These are phyloP conservation scores for Neosalanx taihuensis DNA, from an alignment of 2,797 vertebrate genomes.

Conservation along the genomic window DNA sequence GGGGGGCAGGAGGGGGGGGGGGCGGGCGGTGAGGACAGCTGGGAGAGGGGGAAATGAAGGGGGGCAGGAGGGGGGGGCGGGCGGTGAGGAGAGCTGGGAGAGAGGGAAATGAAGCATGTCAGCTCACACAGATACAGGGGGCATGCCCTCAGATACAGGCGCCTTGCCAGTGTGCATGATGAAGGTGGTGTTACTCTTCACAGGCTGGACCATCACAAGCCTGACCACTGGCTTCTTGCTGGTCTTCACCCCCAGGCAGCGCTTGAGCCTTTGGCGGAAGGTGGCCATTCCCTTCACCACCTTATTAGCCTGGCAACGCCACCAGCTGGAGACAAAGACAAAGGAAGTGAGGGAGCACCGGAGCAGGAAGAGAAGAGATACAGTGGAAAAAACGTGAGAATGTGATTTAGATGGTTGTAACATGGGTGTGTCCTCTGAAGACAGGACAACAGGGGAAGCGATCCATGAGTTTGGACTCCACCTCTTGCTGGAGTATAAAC, in stretches of 20 bases:
- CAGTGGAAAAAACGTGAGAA: not conserved
- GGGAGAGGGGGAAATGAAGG: not conserved
- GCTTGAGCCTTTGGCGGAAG: constrained; percentile 12
- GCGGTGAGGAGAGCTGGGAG: too few relatives aligned
- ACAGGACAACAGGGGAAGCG: too few relatives aligned
- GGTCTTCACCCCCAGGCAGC: constrained; percentile 12
- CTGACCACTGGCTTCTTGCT: not conserved
- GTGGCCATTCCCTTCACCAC: constrained; percentile 8
- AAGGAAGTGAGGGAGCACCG: not conserved
- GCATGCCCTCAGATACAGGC: not conserved
- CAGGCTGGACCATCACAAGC: too few relatives aligned
- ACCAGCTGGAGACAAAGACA: constrained; percentile 13
- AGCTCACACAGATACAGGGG: constrained; percentile 7
- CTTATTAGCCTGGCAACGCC: not conserved
- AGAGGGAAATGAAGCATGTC: not conserved
- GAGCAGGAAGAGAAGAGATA: not conserved
- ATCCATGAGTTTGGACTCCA: too few relatives aligned
- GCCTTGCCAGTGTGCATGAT: constrained; percentile 6
- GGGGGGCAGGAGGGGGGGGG: too few relatives aligned
- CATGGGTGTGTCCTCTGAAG: too few relatives aligned
- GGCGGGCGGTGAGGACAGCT: not conserved
- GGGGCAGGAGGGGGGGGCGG: too few relatives aligned
- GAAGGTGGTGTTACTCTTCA: not conserved
- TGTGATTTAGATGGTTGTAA: too few relatives aligned
- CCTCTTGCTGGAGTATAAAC: too few relatives aligned